phyloP scores from a whole-genome alignment of 1,140 invertebrate species.

The Trachymyrmex cornetzi region DNA sequence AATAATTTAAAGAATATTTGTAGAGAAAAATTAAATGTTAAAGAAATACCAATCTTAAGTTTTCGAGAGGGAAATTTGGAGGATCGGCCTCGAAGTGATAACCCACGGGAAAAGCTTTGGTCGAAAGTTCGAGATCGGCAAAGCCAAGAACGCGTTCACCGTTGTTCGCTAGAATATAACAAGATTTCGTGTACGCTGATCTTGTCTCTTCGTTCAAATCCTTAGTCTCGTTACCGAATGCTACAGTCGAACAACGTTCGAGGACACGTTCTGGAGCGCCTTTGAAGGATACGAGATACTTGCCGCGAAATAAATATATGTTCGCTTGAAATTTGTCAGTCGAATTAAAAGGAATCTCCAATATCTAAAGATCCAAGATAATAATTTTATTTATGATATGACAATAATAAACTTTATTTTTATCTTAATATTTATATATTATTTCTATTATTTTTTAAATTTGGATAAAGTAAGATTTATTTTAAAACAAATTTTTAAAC shows the following conservation, averaged over 20 bases:
- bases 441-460: background rate
- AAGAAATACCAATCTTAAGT: constrained; percentile 89
- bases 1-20: background rate
- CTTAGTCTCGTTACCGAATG: constrained; percentile 98
- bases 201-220: constrained; percentile 98
- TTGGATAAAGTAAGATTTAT: no score
- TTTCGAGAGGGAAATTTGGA: constrained; percentile 90
- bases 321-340: constrained; percentile 99
- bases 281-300: constrained; percentile 99
- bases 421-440: background rate
- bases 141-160: constrained; percentile 99
- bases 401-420: constrained; percentile 84
- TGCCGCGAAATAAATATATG: constrained; percentile 97
- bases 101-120: constrained; percentile 95
- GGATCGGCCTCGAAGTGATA: constrained; percentile 95
- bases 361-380: constrained; percentile 88
- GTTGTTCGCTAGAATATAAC: constrained; percentile 93
- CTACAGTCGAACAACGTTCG: constrained; percentile 97
- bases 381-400: no score
- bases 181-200: constrained; percentile 97
- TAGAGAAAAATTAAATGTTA: background rate
- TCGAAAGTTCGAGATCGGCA: constrained; percentile 95
- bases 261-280: constrained; percentile 99
- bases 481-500: background rate
- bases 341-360: constrained; percentile 99